Conservation (phyloP, 2,888 invertebrate genomes). For the Morpho helenor region DNA sequence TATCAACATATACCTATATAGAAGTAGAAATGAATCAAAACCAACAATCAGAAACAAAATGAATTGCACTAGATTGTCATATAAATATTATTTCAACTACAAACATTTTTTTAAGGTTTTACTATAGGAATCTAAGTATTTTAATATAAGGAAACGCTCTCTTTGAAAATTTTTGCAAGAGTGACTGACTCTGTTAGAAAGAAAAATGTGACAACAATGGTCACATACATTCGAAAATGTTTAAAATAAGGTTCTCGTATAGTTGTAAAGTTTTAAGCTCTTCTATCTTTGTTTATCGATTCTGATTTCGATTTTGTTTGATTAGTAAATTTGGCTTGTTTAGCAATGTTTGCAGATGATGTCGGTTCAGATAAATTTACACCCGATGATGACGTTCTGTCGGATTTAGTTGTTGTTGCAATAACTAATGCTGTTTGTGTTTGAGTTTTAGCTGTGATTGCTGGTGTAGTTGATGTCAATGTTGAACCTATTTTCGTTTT, state of each 20-base stretch:
- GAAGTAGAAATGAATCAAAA: too few species aligned
- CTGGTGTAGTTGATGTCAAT: constrained; percentile 17
- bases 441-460: constrained; percentile 12
- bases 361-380: constrained; percentile 3
- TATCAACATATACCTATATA: background rate
- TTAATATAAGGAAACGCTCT: background rate
- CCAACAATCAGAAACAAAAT: too few species aligned
- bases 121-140: constrained; percentile 21
- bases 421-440: constrained; percentile 8
- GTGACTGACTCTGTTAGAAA: constrained; percentile 18
- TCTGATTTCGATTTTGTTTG: constrained; percentile 26
- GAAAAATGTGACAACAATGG: background rate
- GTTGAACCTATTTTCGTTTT: constrained; percentile 31
- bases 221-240: background rate
- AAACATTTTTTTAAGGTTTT: constrained; percentile 18
- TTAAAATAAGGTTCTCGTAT: constrained; percentile 3
- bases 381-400: constrained; percentile 7
- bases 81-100: constrained; percentile 1
- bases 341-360: constrained; percentile 16
- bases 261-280: constrained; percentile 39
- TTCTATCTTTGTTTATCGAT: constrained; percentile 29
- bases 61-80: too few species aligned
- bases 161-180: constrained; percentile 7
- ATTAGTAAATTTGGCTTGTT: constrained; percentile 11
- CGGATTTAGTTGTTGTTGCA: constrained; percentile 8